phyloP scores from a whole-genome alignment of 2,888 invertebrate genomes.

The Lithophane leautieri region DNA sequence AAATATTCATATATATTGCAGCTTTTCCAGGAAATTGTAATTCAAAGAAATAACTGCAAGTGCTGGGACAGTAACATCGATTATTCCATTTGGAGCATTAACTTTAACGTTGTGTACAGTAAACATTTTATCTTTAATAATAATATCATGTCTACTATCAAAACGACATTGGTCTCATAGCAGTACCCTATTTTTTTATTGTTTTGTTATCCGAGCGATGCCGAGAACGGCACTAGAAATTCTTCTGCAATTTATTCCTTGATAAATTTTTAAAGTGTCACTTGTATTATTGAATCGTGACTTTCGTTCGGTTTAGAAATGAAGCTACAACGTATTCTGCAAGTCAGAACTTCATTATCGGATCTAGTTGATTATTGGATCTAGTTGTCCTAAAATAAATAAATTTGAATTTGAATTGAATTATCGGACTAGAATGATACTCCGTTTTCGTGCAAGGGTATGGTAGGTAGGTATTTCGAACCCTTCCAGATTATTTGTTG shows the following conservation, averaged over 20 bases:
- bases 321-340: constrained; percentile 51
- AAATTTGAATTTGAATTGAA: no score
- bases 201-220: constrained; percentile 8
- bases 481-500: background rate
- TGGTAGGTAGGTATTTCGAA: constrained; percentile 12
- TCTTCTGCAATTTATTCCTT: constrained; percentile 27
- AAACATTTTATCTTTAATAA: constrained; percentile 12
- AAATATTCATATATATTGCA: constrained; percentile 10
- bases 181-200: constrained; percentile 24
- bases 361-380: no score
- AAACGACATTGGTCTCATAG: constrained; percentile 1
- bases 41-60: background rate
- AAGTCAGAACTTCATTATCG: constrained; percentile 60
- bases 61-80: background rate
- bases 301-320: constrained; percentile 40
- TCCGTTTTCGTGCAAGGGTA: constrained; percentile 23
- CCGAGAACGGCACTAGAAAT: constrained; percentile 11
- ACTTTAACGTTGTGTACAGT: background rate
- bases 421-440: constrained; percentile 49
- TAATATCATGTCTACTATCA: background rate
- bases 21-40: background rate
- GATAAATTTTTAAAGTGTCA: constrained; percentile 34
- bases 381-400: no score
- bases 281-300: constrained; percentile 39
- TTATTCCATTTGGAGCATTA: background rate